A percentile compares a stretch with the other conserved stretches of the same genome.
These are phyloP conservation scores for Ciconia boyciana DNA, from an alignment of 2,113 vertebrate species.

Conservation along the genomic window DNA sequence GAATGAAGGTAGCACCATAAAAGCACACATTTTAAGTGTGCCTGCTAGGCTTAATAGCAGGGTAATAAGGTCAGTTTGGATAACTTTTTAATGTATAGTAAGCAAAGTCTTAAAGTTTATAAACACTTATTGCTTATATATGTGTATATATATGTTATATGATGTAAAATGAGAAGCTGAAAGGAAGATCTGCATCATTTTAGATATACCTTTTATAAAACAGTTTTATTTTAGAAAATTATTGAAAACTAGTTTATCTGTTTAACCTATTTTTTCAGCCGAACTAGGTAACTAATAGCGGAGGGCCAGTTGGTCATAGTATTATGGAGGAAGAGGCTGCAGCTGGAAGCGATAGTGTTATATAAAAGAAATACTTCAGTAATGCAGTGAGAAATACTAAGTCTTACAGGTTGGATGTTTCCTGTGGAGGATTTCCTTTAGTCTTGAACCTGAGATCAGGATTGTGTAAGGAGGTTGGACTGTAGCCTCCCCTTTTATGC, in stretches of 20 bases:
- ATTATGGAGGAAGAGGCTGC: not conserved
- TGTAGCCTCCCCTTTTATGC: not conserved
- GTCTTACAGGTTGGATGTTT: not conserved
- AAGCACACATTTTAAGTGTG: not conserved
- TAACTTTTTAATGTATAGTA: not conserved
- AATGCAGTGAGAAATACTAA: not conserved
- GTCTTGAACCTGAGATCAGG: not conserved
- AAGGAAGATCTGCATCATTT: not conserved
- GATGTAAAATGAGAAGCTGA: not conserved
- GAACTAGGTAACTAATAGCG: not conserved
- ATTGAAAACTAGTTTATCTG: not conserved
- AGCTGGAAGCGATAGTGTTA: not conserved
- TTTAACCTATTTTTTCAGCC: not conserved
- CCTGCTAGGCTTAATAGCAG: not conserved
- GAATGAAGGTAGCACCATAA: not conserved
- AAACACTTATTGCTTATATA: not conserved
- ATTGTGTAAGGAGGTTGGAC: not conserved
- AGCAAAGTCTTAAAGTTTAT: not conserved
- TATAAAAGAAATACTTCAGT: not conserved
- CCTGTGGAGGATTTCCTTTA: not conserved
- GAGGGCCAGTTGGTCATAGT: not conserved
- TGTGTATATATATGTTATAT: not conserved
- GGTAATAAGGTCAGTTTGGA: not conserved
- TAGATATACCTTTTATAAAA: not conserved
- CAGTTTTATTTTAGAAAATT: not conserved